Base-by-base conservation (phyloP, 2,888 invertebrate genomes). In the Zhengitettix transpicula region DNA sequence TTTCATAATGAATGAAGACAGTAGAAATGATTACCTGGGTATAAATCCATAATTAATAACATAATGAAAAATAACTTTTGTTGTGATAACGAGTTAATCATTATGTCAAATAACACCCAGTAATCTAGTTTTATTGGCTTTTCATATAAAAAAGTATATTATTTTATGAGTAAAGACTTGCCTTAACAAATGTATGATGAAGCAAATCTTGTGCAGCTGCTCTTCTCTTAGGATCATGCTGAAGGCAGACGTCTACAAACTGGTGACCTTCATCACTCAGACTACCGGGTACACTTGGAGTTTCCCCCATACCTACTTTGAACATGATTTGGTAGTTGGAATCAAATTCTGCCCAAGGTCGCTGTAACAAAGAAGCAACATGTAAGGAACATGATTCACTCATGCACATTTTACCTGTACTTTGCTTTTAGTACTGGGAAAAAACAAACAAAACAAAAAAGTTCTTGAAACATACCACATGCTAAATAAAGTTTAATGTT, bases 271-370 rank as follows among this genome's bases (percentile, higher is more conserved):
- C 94, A 60, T 81, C 81, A 44, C 89, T 90, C 60, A 95, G 78
- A 44, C 78, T 72, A 56, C 81, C 80, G 0, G 95, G 92, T 10
- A 86, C 77, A 64, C 81, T 77, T 0, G 95, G 95, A 61, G 81
- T 81, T 65, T 88, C 86, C 1, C 93, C 95, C 85, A 90, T 93
- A 44, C 95, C 95, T 68, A 95, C 94, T 79, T 90, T 85, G 68
- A 90, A 94, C 90, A 94, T 92, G 66, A 95, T 94, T 80, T 94
- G 93, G 75, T 89, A 91, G 75, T 91, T 89, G 66, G 89, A 91
- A 77, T 93, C 93, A 71, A 85, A 87, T 69, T 95, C 92, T 57
- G 85, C 83, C 91, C 94, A 96, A 0, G 95, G 95, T 53, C 92
- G 82, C 87, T 90, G 75, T 10, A 74, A 71, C 63, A 65, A 64